These are phyloP conservation scores for Irena cyanogastra DNA, from an alignment of 2,113 vertebrate genomes.

Conservation along the genomic window DNA sequence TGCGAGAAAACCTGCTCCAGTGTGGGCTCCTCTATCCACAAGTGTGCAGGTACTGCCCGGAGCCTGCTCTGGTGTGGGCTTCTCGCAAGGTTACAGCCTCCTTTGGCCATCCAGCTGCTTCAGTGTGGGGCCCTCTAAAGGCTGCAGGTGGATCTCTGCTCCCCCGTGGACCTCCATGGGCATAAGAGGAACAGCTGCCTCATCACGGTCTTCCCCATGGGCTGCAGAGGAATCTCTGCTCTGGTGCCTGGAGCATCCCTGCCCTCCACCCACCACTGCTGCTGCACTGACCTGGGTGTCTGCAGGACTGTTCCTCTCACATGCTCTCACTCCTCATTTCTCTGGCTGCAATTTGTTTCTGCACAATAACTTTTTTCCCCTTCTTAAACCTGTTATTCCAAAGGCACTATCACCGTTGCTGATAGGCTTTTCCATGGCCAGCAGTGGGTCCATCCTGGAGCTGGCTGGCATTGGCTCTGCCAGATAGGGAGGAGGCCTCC, in stretches of 20 bases:
- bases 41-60: neutral
- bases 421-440: neutral
- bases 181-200: neutral
- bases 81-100: neutral
- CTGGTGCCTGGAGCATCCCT: too few species aligned
- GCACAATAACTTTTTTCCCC: neutral
- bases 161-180: neutral
- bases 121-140: neutral
- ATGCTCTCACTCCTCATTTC: neutral
- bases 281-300: neutral
- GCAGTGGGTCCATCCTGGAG: neutral
- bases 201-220: too few species aligned
- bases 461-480: neutral
- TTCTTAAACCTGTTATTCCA: neutral
- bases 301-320: neutral
- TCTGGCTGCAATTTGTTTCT: neutral
- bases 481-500: accelerated
- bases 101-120: neutral
- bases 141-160: neutral
- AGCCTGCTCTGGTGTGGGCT: neutral
- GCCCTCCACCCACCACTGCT: neutral
- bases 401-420: accelerated
- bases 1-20: neutral
- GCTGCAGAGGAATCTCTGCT: neutral
- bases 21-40: neutral